These are phyloP conservation scores for Polyergus mexicanus DNA, from an alignment of 1,140 invertebrate species.

Conservation along the genomic window DNA sequence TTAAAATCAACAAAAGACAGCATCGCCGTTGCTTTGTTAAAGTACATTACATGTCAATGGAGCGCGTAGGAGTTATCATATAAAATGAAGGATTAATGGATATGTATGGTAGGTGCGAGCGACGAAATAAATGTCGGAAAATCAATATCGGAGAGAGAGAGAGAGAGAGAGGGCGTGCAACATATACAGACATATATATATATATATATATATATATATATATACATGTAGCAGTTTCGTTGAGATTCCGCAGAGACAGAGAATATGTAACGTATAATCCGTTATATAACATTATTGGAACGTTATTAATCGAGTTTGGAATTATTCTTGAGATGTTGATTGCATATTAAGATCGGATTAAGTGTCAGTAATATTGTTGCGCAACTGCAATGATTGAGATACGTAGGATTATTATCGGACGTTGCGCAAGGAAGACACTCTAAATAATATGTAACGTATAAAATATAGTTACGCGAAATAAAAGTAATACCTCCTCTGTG, in stretches of 20 bases:
- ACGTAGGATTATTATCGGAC: not conserved
- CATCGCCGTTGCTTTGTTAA: conserved; percentile 14
- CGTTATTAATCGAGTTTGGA: not conserved
- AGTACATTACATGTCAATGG: conserved; percentile 32
- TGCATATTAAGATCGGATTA: not conserved
- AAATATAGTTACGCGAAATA: not conserved
- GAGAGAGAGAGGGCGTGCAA: no score
- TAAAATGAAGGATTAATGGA: conserved; percentile 51
- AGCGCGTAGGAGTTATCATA: not conserved
- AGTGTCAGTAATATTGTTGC: not conserved
- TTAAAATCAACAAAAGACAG: conserved; percentile 46
- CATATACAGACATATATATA: no score
- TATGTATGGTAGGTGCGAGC: not conserved
- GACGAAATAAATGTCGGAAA: conserved; percentile 39
- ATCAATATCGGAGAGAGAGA: conserved; percentile 12
- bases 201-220: not conserved
- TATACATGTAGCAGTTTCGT: not conserved
- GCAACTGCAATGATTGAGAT: not conserved
- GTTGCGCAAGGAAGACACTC: not conserved
- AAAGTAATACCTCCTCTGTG: not conserved
- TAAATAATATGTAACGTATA: not conserved
- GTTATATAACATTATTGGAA: not conserved
- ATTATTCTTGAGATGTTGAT: not conserved
- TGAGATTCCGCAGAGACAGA: not conserved
- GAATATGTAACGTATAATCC: not conserved